phyloP scores from a whole-genome alignment of 2,113 vertebrate genomes.

The Enhydra lutris region DNA sequence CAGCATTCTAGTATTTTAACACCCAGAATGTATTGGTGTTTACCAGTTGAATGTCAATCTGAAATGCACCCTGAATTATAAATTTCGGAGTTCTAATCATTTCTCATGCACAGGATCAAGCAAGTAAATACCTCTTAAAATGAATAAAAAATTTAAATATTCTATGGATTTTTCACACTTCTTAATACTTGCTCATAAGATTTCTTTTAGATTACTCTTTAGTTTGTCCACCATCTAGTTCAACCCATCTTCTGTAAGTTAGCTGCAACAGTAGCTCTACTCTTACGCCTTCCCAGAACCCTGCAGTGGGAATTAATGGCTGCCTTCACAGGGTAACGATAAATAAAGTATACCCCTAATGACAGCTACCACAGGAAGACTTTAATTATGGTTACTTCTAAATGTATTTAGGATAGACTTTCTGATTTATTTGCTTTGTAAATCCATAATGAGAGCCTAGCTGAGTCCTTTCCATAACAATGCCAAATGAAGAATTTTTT shows the following conservation, averaged over 20 bases:
- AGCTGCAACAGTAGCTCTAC: background rate
- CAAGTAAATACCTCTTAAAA: background rate
- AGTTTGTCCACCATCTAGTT: background rate
- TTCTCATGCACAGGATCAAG: background rate
- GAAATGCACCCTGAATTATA: background rate
- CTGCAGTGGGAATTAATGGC: background rate
- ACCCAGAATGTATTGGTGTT: background rate
- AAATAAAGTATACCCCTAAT: background rate
- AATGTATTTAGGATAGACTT: background rate
- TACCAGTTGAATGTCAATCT: background rate
- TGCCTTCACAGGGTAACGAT: background rate
- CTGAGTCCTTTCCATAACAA: background rate
- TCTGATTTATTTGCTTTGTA: background rate
- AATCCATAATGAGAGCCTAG: background rate
- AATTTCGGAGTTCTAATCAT: background rate
- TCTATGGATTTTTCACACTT: background rate
- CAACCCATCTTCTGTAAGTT: background rate
- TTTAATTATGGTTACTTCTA: background rate
- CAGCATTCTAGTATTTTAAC: conserved; percentile 3
- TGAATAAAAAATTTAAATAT: background rate
- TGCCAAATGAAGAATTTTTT: background rate
- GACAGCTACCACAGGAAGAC: background rate
- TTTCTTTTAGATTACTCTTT: background rate
- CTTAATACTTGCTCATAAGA: background rate
- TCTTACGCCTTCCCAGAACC: background rate